Conservation (phyloP, 2,113 vertebrate species). For the Oryctolagus cuniculus region mOryCun1.1 NC_091447.1:37237501-37238000, state of each 20-base stretch:
- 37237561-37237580: constrained; percentile 13
- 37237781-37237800: background rate
- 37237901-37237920: constrained; percentile 61
- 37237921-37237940: constrained; percentile 67
- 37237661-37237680: constrained; percentile 14
- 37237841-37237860: constrained; percentile 23
- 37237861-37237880: constrained; percentile 52
- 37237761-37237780: background rate
- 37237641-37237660: constrained; percentile 41
- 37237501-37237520: constrained; percentile 22
- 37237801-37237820: constrained; percentile 40
- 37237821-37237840: constrained; percentile 35
- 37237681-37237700: background rate
- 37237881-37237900: constrained; percentile 46
- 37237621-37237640: constrained; percentile 47
- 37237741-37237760: background rate
- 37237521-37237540: constrained; percentile 33
- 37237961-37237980: constrained; percentile 76
- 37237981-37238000: constrained; percentile 75
- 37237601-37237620: constrained; percentile 29
- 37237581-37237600: constrained; percentile 13
- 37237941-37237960: constrained; percentile 71
- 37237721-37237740: constrained; percentile 9
- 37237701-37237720: background rate
- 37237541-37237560: background rate